Percentiles rank a stretch among this genome's conserved stretches.
Conservation (phyloP, 2,113 vertebrate species). For the Elephas maximus region DNA sequence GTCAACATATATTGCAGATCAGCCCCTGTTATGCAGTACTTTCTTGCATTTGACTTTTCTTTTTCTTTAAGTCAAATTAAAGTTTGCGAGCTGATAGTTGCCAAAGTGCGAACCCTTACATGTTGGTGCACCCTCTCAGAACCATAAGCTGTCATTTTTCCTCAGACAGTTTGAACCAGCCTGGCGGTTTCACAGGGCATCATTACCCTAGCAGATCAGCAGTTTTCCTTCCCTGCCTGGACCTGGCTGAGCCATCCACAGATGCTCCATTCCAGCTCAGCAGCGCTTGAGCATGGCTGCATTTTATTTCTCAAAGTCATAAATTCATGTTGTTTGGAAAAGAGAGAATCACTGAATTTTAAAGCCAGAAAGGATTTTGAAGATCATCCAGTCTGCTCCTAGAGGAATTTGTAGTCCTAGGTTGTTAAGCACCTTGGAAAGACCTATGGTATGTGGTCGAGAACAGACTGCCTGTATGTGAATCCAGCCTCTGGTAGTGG, state of each 20-base stretch:
- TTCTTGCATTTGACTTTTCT: conserved; percentile 33
- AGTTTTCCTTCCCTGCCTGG: background rate
- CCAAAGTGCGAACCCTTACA: conserved; percentile 40
- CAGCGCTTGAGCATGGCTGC: background rate
- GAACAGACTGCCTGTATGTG: background rate
- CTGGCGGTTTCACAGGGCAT: conserved; percentile 23
- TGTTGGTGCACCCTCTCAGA: conserved; percentile 28
- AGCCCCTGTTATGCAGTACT: background rate
- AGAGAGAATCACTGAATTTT: conserved; percentile 44
- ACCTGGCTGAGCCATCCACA: background rate
- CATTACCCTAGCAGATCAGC: conserved; percentile 47
- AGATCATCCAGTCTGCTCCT: conserved; percentile 33
- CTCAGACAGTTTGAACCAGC: conserved; percentile 26
- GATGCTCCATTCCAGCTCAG: background rate
- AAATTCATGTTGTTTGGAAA: conserved; percentile 54
- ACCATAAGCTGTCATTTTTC: conserved; percentile 47
- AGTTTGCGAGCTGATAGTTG: conserved; percentile 26
- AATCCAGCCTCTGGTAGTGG: background rate
- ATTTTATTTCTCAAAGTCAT: conserved; percentile 37
- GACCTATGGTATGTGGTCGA: background rate
- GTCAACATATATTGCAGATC: background rate
- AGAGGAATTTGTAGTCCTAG: conserved; percentile 59
- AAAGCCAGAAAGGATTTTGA: conserved; percentile 63
- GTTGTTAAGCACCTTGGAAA: background rate
- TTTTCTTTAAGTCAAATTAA: background rate